Conservation (phyloP, 2,888 invertebrate genomes). For the Prosopocoilus inquinatus region DNA sequence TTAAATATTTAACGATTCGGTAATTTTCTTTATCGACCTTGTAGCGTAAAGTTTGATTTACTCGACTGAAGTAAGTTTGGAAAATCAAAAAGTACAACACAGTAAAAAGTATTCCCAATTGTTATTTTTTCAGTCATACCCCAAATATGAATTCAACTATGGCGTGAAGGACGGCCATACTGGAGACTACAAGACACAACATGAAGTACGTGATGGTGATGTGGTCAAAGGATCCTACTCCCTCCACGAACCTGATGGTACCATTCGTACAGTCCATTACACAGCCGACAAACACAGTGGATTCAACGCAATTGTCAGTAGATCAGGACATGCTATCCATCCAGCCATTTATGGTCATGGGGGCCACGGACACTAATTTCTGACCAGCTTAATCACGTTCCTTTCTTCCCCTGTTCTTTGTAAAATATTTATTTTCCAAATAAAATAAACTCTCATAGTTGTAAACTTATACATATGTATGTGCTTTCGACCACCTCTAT, state of each 20-base stretch:
- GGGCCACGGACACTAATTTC: conserved; percentile 1
- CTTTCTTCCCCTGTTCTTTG: too few species aligned
- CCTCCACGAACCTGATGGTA: conserved; percentile 47
- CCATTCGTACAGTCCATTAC: conserved; percentile 47
- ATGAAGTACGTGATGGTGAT: conserved; percentile 45
- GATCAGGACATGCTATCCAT: conserved; percentile 41
- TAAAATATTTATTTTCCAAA: conserved; percentile 2
- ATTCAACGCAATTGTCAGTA: conserved; percentile 42
- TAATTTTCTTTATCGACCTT: not conserved
- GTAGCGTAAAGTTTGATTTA: not conserved
- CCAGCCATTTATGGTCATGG: conserved; percentile 33
- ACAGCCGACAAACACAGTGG: conserved; percentile 40
- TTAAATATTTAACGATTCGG: too few species aligned
- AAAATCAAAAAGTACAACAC: not conserved
- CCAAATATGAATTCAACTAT: conserved; percentile 44
- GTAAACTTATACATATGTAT: too few species aligned
- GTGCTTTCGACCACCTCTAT: too few species aligned
- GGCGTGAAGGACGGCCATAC: conserved; percentile 48
- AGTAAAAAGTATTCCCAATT: not conserved
- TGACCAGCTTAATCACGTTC: too few species aligned
- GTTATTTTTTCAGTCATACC: conserved; percentile 22
- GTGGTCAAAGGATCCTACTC: conserved; percentile 44
- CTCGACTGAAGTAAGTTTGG: not conserved
- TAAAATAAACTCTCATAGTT: not conserved
- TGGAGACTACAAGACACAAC: conserved; percentile 44